These are phyloP conservation scores for Zootermopsis nevadensis DNA, from an alignment of 2,888 invertebrate species.

Conservation along the genomic window DNA sequence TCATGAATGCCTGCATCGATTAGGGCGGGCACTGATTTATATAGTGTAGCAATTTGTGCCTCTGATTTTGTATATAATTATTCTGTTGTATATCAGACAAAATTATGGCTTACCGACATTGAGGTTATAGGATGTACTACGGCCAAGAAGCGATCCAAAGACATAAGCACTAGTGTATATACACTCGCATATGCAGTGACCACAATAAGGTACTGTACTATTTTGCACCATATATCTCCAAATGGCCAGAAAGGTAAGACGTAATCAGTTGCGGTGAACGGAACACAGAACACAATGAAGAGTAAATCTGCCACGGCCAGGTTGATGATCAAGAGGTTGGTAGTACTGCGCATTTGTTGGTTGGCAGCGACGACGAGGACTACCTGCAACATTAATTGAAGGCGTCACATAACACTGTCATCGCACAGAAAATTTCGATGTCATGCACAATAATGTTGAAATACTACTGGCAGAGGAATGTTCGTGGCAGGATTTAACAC, in stretches of 20 bases:
- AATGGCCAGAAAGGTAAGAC: constrained; percentile 91
- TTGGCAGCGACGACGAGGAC: constrained; percentile 89
- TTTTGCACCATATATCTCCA: constrained; percentile 89
- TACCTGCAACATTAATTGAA: constrained; percentile 2
- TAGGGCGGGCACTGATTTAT: no score
- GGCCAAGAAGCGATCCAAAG: constrained; percentile 89
- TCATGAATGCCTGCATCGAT: no score
- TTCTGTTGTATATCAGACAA: background rate
- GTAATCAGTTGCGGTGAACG: constrained; percentile 92
- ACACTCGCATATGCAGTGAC: constrained; percentile 94
- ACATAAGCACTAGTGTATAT: constrained; percentile 94
- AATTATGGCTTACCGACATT: constrained; percentile 78
- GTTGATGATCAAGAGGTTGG: constrained; percentile 91
- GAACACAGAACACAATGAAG: constrained; percentile 93
- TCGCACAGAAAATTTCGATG: no score
- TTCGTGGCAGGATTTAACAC: no score
- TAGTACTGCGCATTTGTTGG: constrained; percentile 92
- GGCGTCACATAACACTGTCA: no score
- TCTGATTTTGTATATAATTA: background rate
- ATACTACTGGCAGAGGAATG: no score
- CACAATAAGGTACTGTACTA: constrained; percentile 90
- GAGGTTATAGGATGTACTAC: constrained; percentile 93
- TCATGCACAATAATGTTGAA: no score
- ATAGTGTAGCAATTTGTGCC: no score
- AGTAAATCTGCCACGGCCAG: constrained; percentile 90